Base-by-base conservation (phyloP, 2,797 vertebrate genomes). In the Pipistrellus kuhlii region DNA sequence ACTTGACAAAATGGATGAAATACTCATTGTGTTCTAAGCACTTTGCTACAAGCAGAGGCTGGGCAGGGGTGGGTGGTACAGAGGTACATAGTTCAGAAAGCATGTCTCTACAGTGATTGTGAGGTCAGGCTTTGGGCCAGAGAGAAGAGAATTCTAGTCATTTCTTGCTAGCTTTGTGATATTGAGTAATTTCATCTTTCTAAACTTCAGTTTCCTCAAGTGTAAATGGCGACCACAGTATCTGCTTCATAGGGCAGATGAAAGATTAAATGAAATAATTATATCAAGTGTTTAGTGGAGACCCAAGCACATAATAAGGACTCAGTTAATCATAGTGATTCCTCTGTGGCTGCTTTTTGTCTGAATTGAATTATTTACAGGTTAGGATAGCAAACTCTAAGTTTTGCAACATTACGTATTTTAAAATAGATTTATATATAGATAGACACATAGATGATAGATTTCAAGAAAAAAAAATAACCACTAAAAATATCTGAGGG, bases 261-360 rank as follows among this genome's bases (percentile, higher is more conserved):
- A n/a, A 57, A 75, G 18, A 75, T 27, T 69, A 81, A 81, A 85
- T 46, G 18, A 55, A 77, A 32, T 80, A 51, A 38, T 59, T 68
- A 46, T 32, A 57, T n/a, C 57, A 46, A 62, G 23, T 57, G 8
- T 20, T 62, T 88, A 41, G 25, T 32, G n/a, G 25, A 64, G 30
- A 68, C 51, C 41, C 44, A 62, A 68, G 25, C n/a, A 48, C 23
- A 41, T 76, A 59, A 20, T 35, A 75, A 46, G 5, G 2, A 57
- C 66, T 66, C 15, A 84, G 51, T 92, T 78, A 62, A 78, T 88
- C 51, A 6, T 87, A n/a, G 27, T 30, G 32, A 23, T 62, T 89
- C 6, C 38, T 86, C 41, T 55, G 1, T 83, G 85, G 32, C 14
- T 89, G 10, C 11, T 75, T 89, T 91, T 78, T 5, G 20, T 88